Percentiles rank a stretch among this genome's conserved stretches.
phyloP scores from a whole-genome alignment of 2,888 invertebrate genomes.

The Phlogophora meticulosa region DNA sequence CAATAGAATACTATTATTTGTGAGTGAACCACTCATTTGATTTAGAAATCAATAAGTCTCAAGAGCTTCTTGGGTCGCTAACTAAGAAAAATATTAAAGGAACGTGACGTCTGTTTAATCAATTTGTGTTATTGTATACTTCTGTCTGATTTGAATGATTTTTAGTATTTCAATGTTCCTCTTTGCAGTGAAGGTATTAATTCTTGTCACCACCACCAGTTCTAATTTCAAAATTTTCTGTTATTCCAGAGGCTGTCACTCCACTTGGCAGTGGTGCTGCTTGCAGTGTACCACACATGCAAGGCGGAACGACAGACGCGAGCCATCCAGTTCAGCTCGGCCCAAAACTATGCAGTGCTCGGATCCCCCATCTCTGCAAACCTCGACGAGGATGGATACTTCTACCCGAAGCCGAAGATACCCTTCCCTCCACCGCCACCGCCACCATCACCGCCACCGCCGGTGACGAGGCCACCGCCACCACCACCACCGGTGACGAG shows the following conservation, averaged over 20 bases:
- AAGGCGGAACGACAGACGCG: conserved; percentile 78
- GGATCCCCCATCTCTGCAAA: conserved; percentile 82
- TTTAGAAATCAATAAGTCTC: neutral
- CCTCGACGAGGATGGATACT: conserved; percentile 87
- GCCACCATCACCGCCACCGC: conserved; percentile 60
- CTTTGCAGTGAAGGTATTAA: too few species aligned
- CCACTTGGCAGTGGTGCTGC: conserved; percentile 85
- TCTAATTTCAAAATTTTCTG: conserved; percentile 21
- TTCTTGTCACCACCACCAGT: too few species aligned
- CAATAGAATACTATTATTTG: conserved; percentile 3
- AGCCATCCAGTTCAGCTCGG: conserved; percentile 81
- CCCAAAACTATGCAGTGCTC: conserved; percentile 84
- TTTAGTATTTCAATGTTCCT: too few species aligned
- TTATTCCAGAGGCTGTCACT: conserved; percentile 88
- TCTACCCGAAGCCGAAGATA: conserved; percentile 85
- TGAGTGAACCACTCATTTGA: neutral
- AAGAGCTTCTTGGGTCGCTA: neutral
- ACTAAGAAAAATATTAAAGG: neutral
- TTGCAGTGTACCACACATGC: conserved; percentile 84
- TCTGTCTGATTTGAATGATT: neutral
- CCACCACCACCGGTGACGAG: conserved; percentile 59
- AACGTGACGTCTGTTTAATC: neutral
- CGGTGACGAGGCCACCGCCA: conserved; percentile 58
- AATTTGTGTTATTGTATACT: neutral
- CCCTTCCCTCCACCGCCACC: conserved; percentile 83